These are phyloP conservation scores for Dioctria linearis DNA, from an alignment of 2,888 invertebrate genomes.

Conservation along the genomic window DNA sequence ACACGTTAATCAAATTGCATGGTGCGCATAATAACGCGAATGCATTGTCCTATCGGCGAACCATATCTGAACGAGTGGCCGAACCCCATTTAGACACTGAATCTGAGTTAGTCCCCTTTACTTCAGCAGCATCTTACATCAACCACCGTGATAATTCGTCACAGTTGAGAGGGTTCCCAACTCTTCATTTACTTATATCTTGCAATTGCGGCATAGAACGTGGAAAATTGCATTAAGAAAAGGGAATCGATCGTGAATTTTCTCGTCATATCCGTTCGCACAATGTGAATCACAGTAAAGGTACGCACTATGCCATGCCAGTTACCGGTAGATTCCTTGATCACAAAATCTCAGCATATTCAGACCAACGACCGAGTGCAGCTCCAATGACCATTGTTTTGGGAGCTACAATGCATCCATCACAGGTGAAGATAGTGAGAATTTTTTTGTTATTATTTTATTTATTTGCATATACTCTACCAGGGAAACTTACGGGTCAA, in stretches of 20 bases:
- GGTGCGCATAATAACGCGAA: constrained; percentile 27
- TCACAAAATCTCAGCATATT: constrained; percentile 25
- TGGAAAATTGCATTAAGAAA: constrained; percentile 3
- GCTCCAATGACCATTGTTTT: constrained; percentile 6
- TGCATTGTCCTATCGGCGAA: constrained; percentile 34
- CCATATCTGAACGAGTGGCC: constrained; percentile 17
- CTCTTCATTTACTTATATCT: no score
- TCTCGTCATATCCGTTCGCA: constrained; percentile 10
- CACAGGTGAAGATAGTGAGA: constrained; percentile 18
- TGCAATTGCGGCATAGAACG: background rate
- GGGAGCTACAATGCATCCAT: constrained; percentile 12
- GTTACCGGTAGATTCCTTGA: constrained; percentile 9
- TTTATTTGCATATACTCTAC: constrained; percentile 19
- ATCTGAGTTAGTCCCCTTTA: background rate
- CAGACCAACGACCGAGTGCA: constrained; percentile 13
- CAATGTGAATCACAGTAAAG: constrained; percentile 13
- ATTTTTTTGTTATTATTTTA: background rate
- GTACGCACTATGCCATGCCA: background rate
- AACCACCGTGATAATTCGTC: constrained; percentile 25
- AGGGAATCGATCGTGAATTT: constrained; percentile 30
- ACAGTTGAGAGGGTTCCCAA: constrained; percentile 24
- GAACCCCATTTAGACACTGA: constrained; percentile 24
- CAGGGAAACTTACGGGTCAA: background rate
- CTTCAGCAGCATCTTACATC: background rate
- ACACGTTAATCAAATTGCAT: constrained; percentile 30